These are phyloP conservation scores for Aythya baeri DNA, from an alignment of 2,113 vertebrate genomes.

Conservation along the genomic window DNA sequence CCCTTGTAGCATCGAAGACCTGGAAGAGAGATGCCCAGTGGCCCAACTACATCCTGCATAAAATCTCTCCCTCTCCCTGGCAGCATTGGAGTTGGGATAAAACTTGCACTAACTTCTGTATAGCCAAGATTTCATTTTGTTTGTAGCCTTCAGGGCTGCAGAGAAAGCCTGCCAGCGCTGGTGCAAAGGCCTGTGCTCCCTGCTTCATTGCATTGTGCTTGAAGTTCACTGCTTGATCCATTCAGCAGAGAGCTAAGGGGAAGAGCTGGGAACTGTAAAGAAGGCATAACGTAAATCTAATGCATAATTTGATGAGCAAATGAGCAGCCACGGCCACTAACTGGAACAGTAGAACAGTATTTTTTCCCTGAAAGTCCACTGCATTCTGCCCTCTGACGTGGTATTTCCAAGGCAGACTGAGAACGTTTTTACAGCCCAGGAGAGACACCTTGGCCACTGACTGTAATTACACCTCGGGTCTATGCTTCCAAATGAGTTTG, in stretches of 20 bases:
- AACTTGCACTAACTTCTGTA: not conserved
- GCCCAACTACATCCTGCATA: not conserved
- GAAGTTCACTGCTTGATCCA: not conserved
- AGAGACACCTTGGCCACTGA: not conserved
- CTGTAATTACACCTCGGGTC: constrained; percentile 19
- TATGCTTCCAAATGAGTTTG: constrained; percentile 9
- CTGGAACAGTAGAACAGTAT: not conserved
- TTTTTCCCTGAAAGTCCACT: not conserved
- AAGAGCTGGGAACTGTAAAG: not conserved
- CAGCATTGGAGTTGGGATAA: not conserved
- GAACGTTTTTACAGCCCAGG: not conserved
- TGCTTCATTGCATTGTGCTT: accelerated
- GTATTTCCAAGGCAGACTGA: not conserved
- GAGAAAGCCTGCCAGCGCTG: not conserved
- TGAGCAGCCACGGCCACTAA: not conserved
- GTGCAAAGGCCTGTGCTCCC: not conserved
- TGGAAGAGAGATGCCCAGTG: not conserved
- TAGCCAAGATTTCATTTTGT: not conserved
- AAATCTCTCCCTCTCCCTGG: not conserved
- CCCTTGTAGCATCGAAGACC: not conserved
- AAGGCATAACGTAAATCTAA: not conserved
- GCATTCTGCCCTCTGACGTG: not conserved
- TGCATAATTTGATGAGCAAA: not conserved
- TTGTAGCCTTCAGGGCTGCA: not conserved
- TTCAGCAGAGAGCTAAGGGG: not conserved